These are phyloP conservation scores for Micronycteris hirsuta DNA, from an alignment of 2,113 vertebrate genomes.

Conservation along the genomic window DNA sequence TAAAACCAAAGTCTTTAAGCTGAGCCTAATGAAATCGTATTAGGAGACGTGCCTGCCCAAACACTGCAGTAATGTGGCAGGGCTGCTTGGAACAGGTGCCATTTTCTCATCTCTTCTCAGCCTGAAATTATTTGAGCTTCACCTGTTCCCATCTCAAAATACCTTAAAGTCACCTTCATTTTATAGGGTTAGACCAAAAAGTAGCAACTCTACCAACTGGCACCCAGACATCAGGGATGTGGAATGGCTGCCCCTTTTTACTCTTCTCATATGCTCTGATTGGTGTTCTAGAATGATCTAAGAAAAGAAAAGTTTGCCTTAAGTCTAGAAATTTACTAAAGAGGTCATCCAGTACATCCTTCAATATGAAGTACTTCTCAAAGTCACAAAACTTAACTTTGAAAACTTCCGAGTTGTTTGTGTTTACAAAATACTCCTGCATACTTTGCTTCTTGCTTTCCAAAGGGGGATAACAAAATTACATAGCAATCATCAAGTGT, in stretches of 20 bases:
- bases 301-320: background rate
- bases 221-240: conserved; percentile 16
- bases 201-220: conserved; percentile 63
- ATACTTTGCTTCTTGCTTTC: background rate
- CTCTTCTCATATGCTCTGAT: background rate
- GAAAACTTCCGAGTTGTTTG: background rate
- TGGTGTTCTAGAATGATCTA: conserved; percentile 6
- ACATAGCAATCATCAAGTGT: background rate
- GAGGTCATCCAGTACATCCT: background rate
- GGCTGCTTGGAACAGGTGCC: conserved; percentile 57
- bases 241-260: conserved; percentile 14
- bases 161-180: conserved; percentile 63
- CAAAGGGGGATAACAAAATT: background rate
- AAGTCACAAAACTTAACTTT: background rate
- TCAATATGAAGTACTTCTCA: background rate
- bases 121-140: conserved; percentile 73
- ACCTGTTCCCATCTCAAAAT: conserved; percentile 75
- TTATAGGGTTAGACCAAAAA: conserved; percentile 59
- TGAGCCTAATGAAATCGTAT: conserved; percentile 54
- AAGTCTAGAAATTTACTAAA: background rate
- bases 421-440: background rate
- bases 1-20: conserved; percentile 56
- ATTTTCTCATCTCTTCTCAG: conserved; percentile 71
- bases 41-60: conserved; percentile 53
- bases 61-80: conserved; percentile 45